Evolutionary conservation across 2,888 invertebrate species (phyloP).

Genomic region (Eupeodes luniger): DNA sequence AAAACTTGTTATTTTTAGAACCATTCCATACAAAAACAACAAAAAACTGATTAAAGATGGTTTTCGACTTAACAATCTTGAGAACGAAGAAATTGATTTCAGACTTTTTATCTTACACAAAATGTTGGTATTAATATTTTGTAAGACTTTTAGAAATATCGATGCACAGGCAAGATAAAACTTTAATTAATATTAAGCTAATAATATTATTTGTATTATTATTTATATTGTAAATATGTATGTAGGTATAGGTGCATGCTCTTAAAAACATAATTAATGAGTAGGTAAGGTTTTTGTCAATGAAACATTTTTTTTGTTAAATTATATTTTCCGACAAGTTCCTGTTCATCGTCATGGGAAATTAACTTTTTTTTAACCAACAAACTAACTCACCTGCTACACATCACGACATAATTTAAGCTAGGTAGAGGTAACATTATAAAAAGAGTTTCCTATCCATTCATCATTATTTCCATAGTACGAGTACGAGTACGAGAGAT

Average conservation of each 20-base stretch:
- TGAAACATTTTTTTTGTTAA: neutral
- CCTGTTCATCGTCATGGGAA: constrained; percentile 46
- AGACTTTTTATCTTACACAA: too few relatives aligned
- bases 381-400: constrained; percentile 27
- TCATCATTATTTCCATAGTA: constrained; percentile 17
- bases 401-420: neutral
- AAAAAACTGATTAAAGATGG: too few relatives aligned
- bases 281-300: neutral
- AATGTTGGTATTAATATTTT: too few relatives aligned
- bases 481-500: neutral
- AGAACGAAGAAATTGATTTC: too few relatives aligned
- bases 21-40: too few relatives aligned
- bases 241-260: neutral
- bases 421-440: neutral
- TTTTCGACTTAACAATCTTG: too few relatives aligned
- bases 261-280: neutral
- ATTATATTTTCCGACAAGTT: constrained; percentile 9
- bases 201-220: too few relatives aligned
- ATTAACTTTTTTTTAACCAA: neutral
- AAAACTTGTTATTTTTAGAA: too few relatives aligned
- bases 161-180: too few relatives aligned
- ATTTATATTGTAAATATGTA: too few relatives aligned
- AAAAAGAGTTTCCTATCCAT: constrained; percentile 21
- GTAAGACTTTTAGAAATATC: too few relatives aligned
- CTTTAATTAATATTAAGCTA: too few relatives aligned